A percentile compares a stretch with the other conserved stretches of the same genome.
phyloP scores from a whole-genome alignment of 2,888 invertebrate genomes.

The Cremastinae sp. region DNA sequence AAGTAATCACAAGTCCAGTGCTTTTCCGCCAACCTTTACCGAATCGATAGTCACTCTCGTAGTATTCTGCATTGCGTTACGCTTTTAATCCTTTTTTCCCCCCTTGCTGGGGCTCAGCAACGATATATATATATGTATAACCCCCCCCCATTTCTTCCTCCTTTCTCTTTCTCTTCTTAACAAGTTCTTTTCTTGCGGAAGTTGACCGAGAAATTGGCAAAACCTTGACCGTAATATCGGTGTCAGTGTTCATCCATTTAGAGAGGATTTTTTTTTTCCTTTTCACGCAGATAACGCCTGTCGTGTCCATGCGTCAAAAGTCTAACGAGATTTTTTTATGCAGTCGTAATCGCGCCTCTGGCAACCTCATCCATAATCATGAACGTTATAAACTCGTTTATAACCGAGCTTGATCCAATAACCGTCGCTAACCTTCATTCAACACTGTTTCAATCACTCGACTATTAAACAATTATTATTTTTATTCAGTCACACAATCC shows the following conservation, averaged over 20 bases:
- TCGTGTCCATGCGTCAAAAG: slow-evolving; percentile 27
- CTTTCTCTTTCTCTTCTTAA: slow-evolving; percentile 34
- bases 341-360: slow-evolving; percentile 26
- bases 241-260: slow-evolving; percentile 52
- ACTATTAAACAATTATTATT: neutral
- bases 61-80: slow-evolving; percentile 61
- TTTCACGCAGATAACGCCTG: slow-evolving; percentile 17
- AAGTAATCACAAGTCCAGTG: neutral
- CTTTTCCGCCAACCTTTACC: slow-evolving; percentile 18
- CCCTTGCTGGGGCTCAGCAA: slow-evolving; percentile 34
- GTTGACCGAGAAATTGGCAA: slow-evolving; percentile 67
- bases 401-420: slow-evolving; percentile 3
- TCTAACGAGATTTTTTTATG: slow-evolving; percentile 47
- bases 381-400: neutral
- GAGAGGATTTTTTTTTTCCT: slow-evolving; percentile 23
- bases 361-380: slow-evolving; percentile 1
- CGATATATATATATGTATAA: no score
- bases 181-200: slow-evolving; percentile 66
- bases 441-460: neutral
- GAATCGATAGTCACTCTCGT: slow-evolving; percentile 46
- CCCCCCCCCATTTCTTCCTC: slow-evolving; percentile 23
- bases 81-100: slow-evolving; percentile 53
- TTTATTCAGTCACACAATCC: neutral
- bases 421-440: neutral
- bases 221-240: slow-evolving; percentile 71